Evolutionary conservation across 2,797 vertebrate species (phyloP), one percentile per base, ranked within the genome.

Genomic region (Hydrolagus colliei): DNA sequence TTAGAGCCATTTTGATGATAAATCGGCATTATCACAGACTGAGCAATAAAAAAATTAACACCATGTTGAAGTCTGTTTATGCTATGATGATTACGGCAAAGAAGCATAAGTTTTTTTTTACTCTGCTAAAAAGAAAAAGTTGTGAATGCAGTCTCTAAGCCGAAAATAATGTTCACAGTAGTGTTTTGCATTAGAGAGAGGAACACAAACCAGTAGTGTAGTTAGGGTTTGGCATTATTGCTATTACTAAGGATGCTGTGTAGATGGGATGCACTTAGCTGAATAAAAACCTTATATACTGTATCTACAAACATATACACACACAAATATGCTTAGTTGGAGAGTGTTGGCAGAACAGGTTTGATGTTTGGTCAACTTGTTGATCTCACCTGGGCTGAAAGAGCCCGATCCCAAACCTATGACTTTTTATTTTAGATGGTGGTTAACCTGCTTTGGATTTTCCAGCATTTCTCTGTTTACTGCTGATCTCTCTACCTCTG

Each of bases 1-100:
- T 32, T 10, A 4, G 27, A 68, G 22, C 35, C 32, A 82, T 82
- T 82, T 68, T 82, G 79, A 65, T 82, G 79, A 82, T 82, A 82
- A 82, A 82, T 82, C 79, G 67, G 35, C 67, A 27, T 68, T 82
- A 82, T 68, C 68, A 68, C 16, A 27, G 35, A 41, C 5, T 8
- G 16, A 82, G 27, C 32, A 32, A 82, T 62, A 20, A 82, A 68
- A 52, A 52, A 52, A 52, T 52, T 52, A 52, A 82, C 79, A 68
- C 65, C 62, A 71, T 18, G 41, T 67, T 52, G 3, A 3, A 35
- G n/a, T 84, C 63, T 41, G 32, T 68, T 32, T 84, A 68, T 84
- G 65, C 32, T 68, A 12, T 10, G 35, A 32, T 68, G 79, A 32
- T 82, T 67, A 68, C 67, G 41, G 18, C 68, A 52, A 52, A 82